Evolutionary conservation across 2,797 vertebrate species (phyloP), one percentile per base, ranked within the genome.

Genomic region (Cheirogaleus major): DNA sequence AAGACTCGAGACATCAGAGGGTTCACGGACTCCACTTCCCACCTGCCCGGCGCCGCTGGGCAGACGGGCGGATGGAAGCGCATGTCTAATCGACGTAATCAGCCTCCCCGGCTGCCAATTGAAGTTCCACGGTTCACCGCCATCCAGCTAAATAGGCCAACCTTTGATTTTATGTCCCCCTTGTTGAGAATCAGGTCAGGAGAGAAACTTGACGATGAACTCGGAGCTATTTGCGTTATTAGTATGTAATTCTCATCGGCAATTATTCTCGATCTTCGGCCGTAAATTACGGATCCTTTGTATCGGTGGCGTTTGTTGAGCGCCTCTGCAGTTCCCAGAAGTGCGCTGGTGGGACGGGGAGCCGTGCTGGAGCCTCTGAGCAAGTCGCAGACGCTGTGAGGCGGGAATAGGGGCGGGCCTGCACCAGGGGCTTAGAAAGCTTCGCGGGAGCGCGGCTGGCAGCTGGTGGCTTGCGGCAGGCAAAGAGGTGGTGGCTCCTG

Each of bases 131-230:
- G 3, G 79, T 13, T 95, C 84, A 59, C 35, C 14, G 5, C 67
- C 50, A 1, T 43, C 63, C 2, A 0, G 38, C 87, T 91, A 75
- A 96, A 30, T 7, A 35, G 93, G 88, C 93, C 1, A 81, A 76
- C 93, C 95, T 95, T 80, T 90, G 84, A 27, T 72, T 95, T 85
- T 91, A 93, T 1, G 63, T 50, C 45, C 83, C 94, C 90, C 87
- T 95, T 43, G 84, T 32, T 48, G 88, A 89, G 95, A 96, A 89
- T 89, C 52, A 9, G 94, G 96, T 95, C 95, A 92, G 79, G 95
- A 75, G 59, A 61, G 65, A 91, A 52, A 43, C 94, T 95, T 27
- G 20, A 30, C 7, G 80, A 48, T 72, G 84, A 95, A 69, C 80
- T 63, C 59, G 0, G 13, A 80, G 93, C 75, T 22, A 15, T 80